Conservation (phyloP, 2,113 vertebrate genomes). For the Scopus umbretta region DNA sequence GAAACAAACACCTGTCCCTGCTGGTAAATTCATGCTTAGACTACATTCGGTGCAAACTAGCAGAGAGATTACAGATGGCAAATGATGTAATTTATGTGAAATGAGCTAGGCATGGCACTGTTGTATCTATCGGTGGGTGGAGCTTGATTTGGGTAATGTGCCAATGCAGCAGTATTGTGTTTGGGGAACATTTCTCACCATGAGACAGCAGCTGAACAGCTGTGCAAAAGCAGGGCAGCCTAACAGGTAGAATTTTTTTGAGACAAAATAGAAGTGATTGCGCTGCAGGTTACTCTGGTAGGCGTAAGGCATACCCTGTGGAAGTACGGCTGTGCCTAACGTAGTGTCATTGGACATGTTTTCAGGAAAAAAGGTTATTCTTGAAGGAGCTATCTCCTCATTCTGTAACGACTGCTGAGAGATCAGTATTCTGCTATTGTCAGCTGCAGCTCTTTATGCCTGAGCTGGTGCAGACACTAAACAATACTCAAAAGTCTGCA, state of each 20-base stretch:
- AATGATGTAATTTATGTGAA: not conserved
- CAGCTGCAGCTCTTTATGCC: not conserved
- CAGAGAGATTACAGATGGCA: not conserved
- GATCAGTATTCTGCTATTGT: not conserved
- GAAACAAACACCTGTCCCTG: not conserved
- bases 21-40: not conserved
- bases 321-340: not conserved
- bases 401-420: not conserved
- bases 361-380: not conserved
- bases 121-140: not conserved
- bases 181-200: not conserved
- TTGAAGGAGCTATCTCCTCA: not conserved
- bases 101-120: not conserved
- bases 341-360: not conserved
- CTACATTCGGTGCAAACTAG: not conserved
- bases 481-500: not conserved
- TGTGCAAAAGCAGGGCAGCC: not conserved
- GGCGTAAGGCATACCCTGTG: not conserved
- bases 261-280: not conserved
- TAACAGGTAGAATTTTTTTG: not conserved
- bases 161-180: not conserved
- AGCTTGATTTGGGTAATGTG: not conserved
- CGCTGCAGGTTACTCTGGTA: not conserved
- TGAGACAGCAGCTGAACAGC: slow-evolving; percentile 6
- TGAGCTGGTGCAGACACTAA: not conserved